Evolutionary conservation across 2,888 invertebrate genomes (phyloP).

Genomic region (Eristalis pertinax): DNA sequence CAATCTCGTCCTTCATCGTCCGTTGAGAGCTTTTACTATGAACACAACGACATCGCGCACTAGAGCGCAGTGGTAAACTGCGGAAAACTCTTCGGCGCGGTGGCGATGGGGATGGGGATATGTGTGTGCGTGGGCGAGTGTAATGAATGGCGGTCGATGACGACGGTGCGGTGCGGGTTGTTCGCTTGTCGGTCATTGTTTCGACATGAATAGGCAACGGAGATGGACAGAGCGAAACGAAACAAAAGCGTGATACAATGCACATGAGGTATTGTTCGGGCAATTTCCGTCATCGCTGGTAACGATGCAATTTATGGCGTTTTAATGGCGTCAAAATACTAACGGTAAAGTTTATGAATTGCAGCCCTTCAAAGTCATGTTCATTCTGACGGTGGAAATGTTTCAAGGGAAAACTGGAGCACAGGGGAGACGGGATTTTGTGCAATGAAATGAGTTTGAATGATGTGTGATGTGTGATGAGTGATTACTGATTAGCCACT

Average conservation of each 20-base stretch:
- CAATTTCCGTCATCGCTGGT: slow-evolving; percentile 54
- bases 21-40: slow-evolving; percentile 56
- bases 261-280: slow-evolving; percentile 40
- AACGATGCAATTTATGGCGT: slow-evolving; percentile 53
- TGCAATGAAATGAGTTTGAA: too few species aligned
- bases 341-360: slow-evolving; percentile 2
- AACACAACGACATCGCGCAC: slow-evolving; percentile 8
- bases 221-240: not conserved
- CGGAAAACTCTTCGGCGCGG: slow-evolving; percentile 1
- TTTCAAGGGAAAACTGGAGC: not conserved
- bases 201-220: slow-evolving; percentile 21
- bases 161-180: not conserved
- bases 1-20: slow-evolving; percentile 40
- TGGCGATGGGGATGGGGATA: not conserved
- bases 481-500: not conserved
- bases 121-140: slow-evolving; percentile 23
- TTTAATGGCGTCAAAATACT: slow-evolving; percentile 58
- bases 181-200: slow-evolving; percentile 48
- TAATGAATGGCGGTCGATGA: slow-evolving; percentile 33
- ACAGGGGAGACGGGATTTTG: too few species aligned
- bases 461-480: too few species aligned
- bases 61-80: slow-evolving; percentile 8
- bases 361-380: not conserved
- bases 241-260: slow-evolving; percentile 22
- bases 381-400: not conserved